Evolutionary conservation across 2,797 vertebrate genomes (phyloP).

Genomic region (Geotria australis): DNA sequence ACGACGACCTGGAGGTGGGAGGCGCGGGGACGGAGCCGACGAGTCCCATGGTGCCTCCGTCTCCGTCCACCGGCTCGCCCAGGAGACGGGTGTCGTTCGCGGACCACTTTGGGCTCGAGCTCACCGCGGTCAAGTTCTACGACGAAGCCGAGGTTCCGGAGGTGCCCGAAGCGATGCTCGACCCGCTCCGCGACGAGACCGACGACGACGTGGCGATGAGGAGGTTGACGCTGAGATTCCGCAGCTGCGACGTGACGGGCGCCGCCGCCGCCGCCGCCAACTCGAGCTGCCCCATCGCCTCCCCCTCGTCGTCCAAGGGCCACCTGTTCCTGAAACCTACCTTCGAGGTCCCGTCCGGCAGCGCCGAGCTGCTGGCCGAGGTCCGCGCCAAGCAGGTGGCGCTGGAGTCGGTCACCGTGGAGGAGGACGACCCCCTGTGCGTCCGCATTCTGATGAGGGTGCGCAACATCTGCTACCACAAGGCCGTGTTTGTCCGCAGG

Average conservation of each 20-base stretch:
- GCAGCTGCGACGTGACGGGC: neutral
- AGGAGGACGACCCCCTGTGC: neutral
- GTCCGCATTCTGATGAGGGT: slow-evolving; percentile 22
- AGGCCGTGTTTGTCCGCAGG: slow-evolving; percentile 37
- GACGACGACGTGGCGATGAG: neutral
- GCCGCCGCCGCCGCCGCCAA: neutral
- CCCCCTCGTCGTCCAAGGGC: too few relatives aligned
- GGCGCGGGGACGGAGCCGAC: neutral
- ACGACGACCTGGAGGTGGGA: neutral
- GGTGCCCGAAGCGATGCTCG: neutral
- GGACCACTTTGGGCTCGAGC: neutral
- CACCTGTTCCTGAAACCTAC: neutral
- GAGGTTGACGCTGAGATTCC: neutral
- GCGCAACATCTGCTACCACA: slow-evolving; percentile 54
- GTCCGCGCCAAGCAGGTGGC: neutral
- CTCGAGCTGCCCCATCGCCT: neutral
- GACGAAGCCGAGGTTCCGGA: neutral
- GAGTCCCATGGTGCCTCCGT: neutral
- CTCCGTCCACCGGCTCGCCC: neutral
- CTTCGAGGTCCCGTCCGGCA: neutral
- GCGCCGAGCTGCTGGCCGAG: neutral
- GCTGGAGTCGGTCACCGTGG: neutral
- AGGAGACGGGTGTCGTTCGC: neutral
- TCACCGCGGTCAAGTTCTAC: neutral
- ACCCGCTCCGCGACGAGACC: neutral